These are phyloP conservation scores for Toxotes lorentzi DNA, from an alignment of 2,797 vertebrate species.

Conservation along the genomic window DNA sequence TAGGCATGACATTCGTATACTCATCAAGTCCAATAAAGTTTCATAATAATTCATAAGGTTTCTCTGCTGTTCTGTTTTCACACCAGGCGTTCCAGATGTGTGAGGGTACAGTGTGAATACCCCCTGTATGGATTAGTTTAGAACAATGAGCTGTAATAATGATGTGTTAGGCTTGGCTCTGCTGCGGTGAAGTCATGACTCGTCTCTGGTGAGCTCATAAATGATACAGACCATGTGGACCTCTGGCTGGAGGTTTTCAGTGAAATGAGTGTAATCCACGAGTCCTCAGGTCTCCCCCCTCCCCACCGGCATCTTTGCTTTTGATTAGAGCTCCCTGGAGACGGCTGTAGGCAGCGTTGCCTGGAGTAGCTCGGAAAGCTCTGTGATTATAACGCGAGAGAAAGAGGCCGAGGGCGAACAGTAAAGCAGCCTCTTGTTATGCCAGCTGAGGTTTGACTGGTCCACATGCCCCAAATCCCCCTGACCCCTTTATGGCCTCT, in stretches of 20 bases:
- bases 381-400: constrained; percentile 29
- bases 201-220: constrained; percentile 69
- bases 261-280: constrained; percentile 26
- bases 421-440: background rate
- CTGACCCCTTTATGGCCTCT: constrained; percentile 19
- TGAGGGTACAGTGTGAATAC: background rate
- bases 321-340: constrained; percentile 65
- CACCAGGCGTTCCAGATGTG: background rate
- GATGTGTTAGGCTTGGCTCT: constrained; percentile 67
- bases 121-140: constrained; percentile 32
- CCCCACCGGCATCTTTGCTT: constrained; percentile 45
- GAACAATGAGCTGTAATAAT: constrained; percentile 65
- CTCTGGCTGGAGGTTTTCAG: constrained; percentile 35
- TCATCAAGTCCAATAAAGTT: constrained; percentile 80
- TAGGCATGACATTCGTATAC: constrained; percentile 78
- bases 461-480: constrained; percentile 9
- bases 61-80: background rate
- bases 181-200: constrained; percentile 61
- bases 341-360: constrained; percentile 18
- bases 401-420: constrained; percentile 11
- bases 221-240: constrained; percentile 70
- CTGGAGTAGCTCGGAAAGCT: constrained; percentile 21
- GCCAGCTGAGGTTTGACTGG: constrained; percentile 37
- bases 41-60: constrained; percentile 55
- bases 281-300: constrained; percentile 11